Evolutionary conservation across 2,888 invertebrate genomes (phyloP).

Genomic region (Cheilosia scutellata): DNA sequence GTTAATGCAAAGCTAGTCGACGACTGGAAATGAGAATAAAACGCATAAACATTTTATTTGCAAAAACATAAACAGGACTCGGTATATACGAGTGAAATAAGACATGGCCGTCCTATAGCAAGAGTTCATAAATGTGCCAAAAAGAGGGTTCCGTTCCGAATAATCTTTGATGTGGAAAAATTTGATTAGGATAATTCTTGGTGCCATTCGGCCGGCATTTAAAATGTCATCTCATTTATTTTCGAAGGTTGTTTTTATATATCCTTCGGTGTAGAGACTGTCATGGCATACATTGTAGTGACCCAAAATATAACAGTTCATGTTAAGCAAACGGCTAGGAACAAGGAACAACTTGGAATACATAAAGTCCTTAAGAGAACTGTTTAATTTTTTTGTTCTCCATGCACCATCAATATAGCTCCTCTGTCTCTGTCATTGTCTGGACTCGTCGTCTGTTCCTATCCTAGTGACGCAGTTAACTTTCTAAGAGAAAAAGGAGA

Average conservation of each 20-base stretch:
- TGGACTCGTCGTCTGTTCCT: not conserved
- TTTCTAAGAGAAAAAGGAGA: constrained; percentile 7
- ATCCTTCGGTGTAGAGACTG: not conserved
- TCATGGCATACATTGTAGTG: constrained; percentile 34
- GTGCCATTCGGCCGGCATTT: constrained; percentile 59
- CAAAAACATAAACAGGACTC: too few relatives aligned
- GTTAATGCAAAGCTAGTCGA: too few relatives aligned
- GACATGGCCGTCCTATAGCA: too few relatives aligned
- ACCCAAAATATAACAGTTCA: too few relatives aligned
- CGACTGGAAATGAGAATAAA: too few relatives aligned
- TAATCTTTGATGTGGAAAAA: constrained; percentile 19
- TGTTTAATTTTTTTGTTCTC: too few relatives aligned
- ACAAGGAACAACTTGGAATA: too few relatives aligned
- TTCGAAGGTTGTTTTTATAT: constrained; percentile 20
- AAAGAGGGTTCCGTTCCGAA: not conserved
- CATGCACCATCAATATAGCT: not conserved
- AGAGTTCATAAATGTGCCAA: not conserved
- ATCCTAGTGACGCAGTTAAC: constrained; percentile 10
- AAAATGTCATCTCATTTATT: constrained; percentile 52
- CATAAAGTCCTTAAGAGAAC: too few relatives aligned
- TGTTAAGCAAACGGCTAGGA: too few relatives aligned
- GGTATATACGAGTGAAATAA: too few relatives aligned
- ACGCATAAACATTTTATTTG: too few relatives aligned
- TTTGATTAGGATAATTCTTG: constrained; percentile 56
- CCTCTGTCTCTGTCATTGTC: not conserved